Conservation (phyloP, 2,888 invertebrate genomes). For the Archaeoteleia sp. region DNA sequence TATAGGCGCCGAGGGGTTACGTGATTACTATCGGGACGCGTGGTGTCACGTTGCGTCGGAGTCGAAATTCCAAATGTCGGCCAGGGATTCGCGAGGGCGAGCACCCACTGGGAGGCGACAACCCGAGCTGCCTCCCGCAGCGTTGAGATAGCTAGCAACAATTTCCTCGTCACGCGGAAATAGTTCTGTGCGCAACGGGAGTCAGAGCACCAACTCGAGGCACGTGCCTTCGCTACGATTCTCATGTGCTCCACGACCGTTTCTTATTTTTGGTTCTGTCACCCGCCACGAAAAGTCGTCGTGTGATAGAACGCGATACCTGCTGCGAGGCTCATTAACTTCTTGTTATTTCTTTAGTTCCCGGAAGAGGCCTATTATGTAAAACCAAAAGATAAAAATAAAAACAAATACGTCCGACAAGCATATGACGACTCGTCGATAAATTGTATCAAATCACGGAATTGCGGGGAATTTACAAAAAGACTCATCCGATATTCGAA, state of each 20-base stretch:
- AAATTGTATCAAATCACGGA: no score
- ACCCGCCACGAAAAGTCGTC: slow-evolving; percentile 57
- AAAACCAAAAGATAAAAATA: no score
- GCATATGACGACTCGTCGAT: no score
- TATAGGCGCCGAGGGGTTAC: slow-evolving; percentile 23
- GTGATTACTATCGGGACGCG: slow-evolving; percentile 36
- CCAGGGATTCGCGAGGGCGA: slow-evolving; percentile 55
- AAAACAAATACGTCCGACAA: no score
- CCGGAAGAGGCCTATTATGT: background rate
- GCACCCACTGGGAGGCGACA: slow-evolving; percentile 65
- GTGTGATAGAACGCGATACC: slow-evolving; percentile 37
- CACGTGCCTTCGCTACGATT: slow-evolving; percentile 63
- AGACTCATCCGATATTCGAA: no score
- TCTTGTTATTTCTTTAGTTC: slow-evolving; percentile 28
- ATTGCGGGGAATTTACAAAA: no score
- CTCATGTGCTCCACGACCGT: slow-evolving; percentile 47
- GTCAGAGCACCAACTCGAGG: slow-evolving; percentile 61
- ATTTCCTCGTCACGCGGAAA: slow-evolving; percentile 71
- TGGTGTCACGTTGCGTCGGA: slow-evolving; percentile 28
- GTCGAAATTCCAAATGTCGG: slow-evolving; percentile 32
- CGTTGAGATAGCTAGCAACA: slow-evolving; percentile 62
- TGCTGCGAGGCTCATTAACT: slow-evolving; percentile 43
- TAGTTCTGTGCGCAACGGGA: slow-evolving; percentile 66
- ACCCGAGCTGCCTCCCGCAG: slow-evolving; percentile 65
- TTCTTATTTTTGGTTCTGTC: slow-evolving; percentile 57